Percentiles rank a stretch among this genome's conserved stretches.
These are phyloP conservation scores for Ctenomys sociabilis DNA, from an alignment of 2,113 vertebrate species.

Conservation along the genomic window DNA sequence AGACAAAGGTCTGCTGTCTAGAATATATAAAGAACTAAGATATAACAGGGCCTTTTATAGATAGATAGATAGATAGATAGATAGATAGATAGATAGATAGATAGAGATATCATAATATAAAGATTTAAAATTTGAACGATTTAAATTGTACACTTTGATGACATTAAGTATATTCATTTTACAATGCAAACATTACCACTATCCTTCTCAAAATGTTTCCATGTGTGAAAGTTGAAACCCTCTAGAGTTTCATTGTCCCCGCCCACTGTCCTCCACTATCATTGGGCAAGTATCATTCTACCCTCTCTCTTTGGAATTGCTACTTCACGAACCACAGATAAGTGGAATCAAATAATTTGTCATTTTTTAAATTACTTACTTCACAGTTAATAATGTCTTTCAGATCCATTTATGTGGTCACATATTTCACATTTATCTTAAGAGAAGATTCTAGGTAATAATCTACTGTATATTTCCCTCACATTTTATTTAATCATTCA, in stretches of 20 bases:
- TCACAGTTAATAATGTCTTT: neutral
- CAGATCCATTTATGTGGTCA: neutral
- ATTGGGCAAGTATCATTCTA: neutral
- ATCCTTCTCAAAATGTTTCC: neutral
- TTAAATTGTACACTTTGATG: neutral
- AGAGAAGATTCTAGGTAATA: neutral
- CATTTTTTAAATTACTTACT: neutral
- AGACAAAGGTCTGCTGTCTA: too few relatives aligned
- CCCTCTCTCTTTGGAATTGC: neutral
- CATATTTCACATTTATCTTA: neutral
- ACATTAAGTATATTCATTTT: neutral
- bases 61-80: too few relatives aligned
- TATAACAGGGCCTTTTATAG: too few relatives aligned
- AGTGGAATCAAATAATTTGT: neutral
- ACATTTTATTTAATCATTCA: neutral
- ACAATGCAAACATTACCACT: neutral
- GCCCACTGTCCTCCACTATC: neutral
- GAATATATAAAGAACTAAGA: too few relatives aligned
- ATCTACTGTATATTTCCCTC: rapidly evolving
- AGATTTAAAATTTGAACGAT: neutral
- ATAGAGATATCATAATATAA: neutral
- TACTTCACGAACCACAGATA: neutral
- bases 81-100: too few relatives aligned
- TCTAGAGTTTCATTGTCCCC: neutral
- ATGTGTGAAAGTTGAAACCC: neutral